These are phyloP conservation scores for Homarus americanus DNA, from an alignment of 1,140 invertebrate genomes.

Conservation along the genomic window DNA sequence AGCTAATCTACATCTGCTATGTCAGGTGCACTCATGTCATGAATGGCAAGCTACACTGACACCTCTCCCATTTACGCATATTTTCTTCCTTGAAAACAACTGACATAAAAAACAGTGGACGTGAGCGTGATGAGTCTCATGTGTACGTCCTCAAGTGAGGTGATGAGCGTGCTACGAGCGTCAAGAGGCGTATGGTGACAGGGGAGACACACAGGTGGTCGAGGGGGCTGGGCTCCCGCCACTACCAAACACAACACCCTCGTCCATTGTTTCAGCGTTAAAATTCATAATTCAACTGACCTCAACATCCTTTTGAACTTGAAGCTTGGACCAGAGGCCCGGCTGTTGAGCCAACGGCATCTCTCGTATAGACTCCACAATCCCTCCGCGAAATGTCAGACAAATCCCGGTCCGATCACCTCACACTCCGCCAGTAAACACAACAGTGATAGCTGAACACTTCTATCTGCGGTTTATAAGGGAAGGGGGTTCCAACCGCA, in stretches of 20 bases:
- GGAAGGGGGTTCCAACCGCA: background rate
- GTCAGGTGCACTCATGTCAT: too few species aligned
- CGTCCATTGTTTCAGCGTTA: background rate
- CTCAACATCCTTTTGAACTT: conserved; percentile 68
- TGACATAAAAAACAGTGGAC: too few species aligned
- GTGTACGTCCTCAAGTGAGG: too few species aligned
- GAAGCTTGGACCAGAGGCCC: conserved; percentile 64
- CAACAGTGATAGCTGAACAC: conserved; percentile 43
- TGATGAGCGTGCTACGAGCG: background rate
- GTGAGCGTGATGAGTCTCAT: background rate
- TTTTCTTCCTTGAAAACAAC: too few species aligned
- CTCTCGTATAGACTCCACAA: conserved; percentile 60
- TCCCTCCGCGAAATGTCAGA: conserved; percentile 40
- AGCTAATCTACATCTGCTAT: too few species aligned
- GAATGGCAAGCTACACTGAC: too few species aligned
- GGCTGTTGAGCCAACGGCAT: conserved; percentile 68
- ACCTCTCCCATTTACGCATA: too few species aligned
- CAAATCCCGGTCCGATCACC: conserved; percentile 27
- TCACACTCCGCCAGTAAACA: conserved; percentile 49
- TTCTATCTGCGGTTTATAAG: conserved; percentile 9
- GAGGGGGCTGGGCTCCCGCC: background rate
- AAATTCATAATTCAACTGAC: conserved; percentile 5
- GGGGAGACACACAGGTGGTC: conserved; percentile 11
- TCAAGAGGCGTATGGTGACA: background rate
- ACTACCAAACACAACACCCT: background rate